phyloP scores from a whole-genome alignment of 2,888 invertebrate genomes.

The Eutolmus rufibarbis region DNA sequence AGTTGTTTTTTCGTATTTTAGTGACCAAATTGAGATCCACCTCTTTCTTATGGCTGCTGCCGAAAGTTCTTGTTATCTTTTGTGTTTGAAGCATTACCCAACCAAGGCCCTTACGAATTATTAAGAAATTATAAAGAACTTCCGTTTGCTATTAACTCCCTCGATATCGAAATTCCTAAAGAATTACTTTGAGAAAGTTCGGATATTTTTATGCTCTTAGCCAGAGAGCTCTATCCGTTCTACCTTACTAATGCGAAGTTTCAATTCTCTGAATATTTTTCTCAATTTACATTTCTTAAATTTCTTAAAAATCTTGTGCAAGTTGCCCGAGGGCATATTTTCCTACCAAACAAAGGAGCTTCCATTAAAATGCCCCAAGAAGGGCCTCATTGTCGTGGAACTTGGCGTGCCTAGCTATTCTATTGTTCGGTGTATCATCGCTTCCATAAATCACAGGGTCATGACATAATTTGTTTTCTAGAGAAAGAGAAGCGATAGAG shows the following conservation, averaged over 20 bases:
- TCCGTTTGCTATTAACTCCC: not conserved
- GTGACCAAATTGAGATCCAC: too few species aligned
- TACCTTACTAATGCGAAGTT: not conserved
- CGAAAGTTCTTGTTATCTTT: not conserved
- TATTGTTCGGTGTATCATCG: conserved; percentile 3
- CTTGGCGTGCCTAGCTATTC: not conserved
- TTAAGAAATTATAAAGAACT: not conserved
- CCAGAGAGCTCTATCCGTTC: not conserved
- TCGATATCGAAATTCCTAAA: not conserved
- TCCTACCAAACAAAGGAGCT: not conserved
- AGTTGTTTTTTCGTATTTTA: too few species aligned
- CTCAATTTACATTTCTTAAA: not conserved
- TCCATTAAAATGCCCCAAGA: not conserved
- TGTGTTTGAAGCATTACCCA: not conserved
- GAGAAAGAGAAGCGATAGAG: not conserved
- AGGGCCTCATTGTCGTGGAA: not conserved
- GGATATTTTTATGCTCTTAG: not conserved
- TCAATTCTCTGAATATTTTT: not conserved
- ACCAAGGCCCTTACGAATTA: not conserved
- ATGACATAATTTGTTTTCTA: not conserved
- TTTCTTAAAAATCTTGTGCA: not conserved
- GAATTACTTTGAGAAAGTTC: not conserved
- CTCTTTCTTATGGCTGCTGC: too few species aligned
- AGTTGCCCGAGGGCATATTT: not conserved
- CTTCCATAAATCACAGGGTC: conserved; percentile 10